Base-by-base conservation (phyloP, 2,888 invertebrate genomes). In the Allacma fusca region DNA sequence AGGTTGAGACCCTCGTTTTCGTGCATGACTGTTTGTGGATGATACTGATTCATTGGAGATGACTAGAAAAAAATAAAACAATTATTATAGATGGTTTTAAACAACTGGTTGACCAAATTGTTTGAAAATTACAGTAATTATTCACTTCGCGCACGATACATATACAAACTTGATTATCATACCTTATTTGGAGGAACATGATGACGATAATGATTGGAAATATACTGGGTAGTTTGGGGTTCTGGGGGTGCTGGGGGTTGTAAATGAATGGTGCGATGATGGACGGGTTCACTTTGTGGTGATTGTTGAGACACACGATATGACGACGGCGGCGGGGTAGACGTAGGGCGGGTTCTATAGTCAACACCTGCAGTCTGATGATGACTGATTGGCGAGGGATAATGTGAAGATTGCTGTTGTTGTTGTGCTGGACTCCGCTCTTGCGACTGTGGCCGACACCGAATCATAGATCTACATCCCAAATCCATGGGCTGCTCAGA, bases 401-500 rank as follows among this genome's bases (percentile, higher is more conserved):
- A 70, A 23, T 69, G 70, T 34, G 70, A 43, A 26, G 40, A 40
- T 68, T 69, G 76, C 43, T 44, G 69, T 86, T 57, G 91, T 90
- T 0, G 91, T 90, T 0, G 89, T 88, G 62, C 88, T 87, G 59
- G 87, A 86, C 43, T 87, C 86, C 75, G 86, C 86, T 80, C 70
- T 84, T 84, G 77, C 85, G 85, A 68, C 85, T 81, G 80, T 80
- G 34, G n/a, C 44, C 71, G 64, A 76, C 76, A 84, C 75, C 79
- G 83, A 80, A 85, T 82, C 77, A 84, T n/a, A 79, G 81, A 85
- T 83, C 80, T 86, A 88, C 43, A 75, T 19, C 83, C 83, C 70
- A 84, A 80, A 74, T 83, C 83, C 28, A 84, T 84, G 4, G 83
- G 84, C 57, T 82, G 82, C 57, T 82, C 82, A 16, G 77, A 29